Evolutionary conservation across 2,113 vertebrate species (phyloP), one percentile per base, ranked within the genome.

Genomic region (Gymnocephalus cernua): DNA sequence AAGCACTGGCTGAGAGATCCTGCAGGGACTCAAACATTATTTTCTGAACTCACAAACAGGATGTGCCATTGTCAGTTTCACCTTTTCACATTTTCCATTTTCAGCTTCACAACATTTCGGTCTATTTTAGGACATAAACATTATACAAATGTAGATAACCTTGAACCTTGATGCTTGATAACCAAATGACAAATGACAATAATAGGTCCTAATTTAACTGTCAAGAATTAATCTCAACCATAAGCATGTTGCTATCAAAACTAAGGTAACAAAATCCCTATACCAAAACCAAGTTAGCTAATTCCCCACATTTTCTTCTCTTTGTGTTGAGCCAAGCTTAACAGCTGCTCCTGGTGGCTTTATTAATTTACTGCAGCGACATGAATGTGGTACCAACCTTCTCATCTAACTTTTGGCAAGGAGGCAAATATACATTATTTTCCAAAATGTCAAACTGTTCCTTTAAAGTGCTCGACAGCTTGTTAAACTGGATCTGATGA

Each of bases 1-100:
- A 41, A 21, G 77, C 45, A 74, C 73, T n/a, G 41, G 57, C 50
- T 63, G 29, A 41, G 48, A 51, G 51, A 61, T 66, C 76, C 38
- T 57, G 70, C 69, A 75, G 70, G 29, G 65, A 50, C 51, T 70
- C 35, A 25, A 32, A 65, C 14, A 3, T 21, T 27, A 68, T 67
- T 74, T 18, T 59, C 32, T 35, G 25, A 80, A 56, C 23, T 29
- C 0, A 16, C 10, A 47, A 76, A 80, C 53, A 50, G 18, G 27
- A 65, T 59, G 67, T 61, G 32, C 6, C 54, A 48, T 38, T 53
- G 21, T 70, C 12, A 29, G 6, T n/a, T 51, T 53, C 9, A 35
- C 38, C 21, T 13, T 15, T 44, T 29, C 18, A 44, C 41, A 16
- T 41, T 27, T 50, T 53, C 19, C 48, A 64, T 53, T 27, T 44